Evolutionary conservation across 2,113 vertebrate species (phyloP).

Genomic region (Theristicus caerulescens): DNA sequence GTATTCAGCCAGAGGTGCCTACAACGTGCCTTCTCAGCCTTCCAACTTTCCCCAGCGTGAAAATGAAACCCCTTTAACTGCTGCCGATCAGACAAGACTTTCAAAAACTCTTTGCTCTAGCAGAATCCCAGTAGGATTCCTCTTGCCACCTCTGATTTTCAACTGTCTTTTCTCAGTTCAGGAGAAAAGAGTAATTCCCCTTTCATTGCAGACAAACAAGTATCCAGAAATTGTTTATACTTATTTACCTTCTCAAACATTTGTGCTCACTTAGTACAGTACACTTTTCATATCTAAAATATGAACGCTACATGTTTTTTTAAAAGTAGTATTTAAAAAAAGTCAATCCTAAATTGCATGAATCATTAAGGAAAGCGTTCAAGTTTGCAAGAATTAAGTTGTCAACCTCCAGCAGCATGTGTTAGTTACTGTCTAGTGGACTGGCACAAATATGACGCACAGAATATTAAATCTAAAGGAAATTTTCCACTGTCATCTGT

Average conservation of each 20-base stretch:
- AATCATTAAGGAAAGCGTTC: neutral
- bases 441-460: neutral
- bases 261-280: neutral
- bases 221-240: neutral
- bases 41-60: neutral
- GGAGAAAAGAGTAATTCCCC: neutral
- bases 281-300: neutral
- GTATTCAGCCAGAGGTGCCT: neutral
- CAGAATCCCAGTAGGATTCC: neutral
- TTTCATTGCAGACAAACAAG: neutral
- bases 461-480: neutral
- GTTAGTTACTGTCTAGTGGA: neutral
- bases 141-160: neutral
- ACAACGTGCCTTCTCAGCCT: neutral
- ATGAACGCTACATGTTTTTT: neutral
- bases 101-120: neutral
- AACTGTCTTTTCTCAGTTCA: neutral
- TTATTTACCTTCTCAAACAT: neutral
- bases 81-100: neutral
- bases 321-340: neutral
- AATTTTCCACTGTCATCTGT: slow-evolving; percentile 32
- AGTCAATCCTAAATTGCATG: neutral
- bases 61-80: neutral
- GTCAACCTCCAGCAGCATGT: neutral
- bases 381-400: neutral